A percentile compares a stretch with the other conserved stretches of the same genome.
phyloP scores from a whole-genome alignment of 2,113 vertebrate species.

The Camelus bactrianus region DNA sequence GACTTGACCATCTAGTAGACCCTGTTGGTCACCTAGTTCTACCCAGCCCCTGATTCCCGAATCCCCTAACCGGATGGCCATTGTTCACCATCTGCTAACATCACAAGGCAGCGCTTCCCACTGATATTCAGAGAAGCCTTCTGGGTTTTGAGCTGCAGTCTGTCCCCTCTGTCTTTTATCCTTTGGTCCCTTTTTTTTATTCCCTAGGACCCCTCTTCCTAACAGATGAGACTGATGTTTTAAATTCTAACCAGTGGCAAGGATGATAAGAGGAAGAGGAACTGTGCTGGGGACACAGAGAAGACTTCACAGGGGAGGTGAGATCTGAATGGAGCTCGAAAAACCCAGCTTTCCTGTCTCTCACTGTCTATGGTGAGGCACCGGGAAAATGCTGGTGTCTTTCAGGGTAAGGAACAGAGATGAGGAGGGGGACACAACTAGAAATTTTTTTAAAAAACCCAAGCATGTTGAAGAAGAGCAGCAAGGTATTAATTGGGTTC shows the following conservation, averaged over 20 bases:
- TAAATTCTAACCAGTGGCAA: background rate
- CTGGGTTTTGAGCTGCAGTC: background rate
- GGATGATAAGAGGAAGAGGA: background rate
- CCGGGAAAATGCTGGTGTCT: background rate
- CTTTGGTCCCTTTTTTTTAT: background rate
- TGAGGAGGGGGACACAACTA: background rate
- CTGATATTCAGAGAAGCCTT: background rate
- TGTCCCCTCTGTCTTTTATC: background rate
- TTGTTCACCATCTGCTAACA: background rate
- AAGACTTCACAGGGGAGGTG: background rate
- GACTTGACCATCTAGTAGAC: background rate
- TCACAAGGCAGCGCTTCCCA: background rate
- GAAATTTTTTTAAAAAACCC: background rate
- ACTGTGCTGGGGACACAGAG: background rate
- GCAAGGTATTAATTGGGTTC: background rate
- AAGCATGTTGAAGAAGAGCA: background rate
- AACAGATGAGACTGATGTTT: background rate
- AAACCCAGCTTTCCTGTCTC: background rate
- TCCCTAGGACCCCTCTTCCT: background rate
- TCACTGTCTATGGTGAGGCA: background rate
- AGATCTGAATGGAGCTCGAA: too few species aligned
- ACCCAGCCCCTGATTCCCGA: fast-evolving
- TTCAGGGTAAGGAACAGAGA: background rate
- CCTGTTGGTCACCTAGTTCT: background rate
- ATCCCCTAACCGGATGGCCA: background rate